Conservation (phyloP, 1,140 invertebrate genomes). For the Diorhabda elongata region DNA sequence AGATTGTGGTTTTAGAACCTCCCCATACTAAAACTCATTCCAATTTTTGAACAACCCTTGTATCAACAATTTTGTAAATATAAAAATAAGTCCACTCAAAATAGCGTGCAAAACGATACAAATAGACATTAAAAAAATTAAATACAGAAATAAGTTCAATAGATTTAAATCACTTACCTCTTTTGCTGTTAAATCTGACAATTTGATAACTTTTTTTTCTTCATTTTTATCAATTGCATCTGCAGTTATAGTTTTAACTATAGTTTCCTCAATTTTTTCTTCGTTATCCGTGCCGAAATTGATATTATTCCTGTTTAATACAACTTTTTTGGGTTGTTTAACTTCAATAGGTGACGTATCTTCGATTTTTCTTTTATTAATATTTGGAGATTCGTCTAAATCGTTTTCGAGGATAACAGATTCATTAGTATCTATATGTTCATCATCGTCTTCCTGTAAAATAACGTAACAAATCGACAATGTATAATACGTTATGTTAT, state of each 20-base stretch:
- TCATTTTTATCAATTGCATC: slow-evolving; percentile 21
- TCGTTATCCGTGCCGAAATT: slow-evolving; percentile 29
- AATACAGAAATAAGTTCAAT: too few relatives aligned
- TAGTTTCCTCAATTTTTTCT: slow-evolving; percentile 39
- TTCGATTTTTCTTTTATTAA: slow-evolving; percentile 26
- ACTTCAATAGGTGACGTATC: slow-evolving; percentile 36
- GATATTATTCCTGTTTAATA: slow-evolving; percentile 58
- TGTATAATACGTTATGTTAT: too few relatives aligned
- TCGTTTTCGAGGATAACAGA: slow-evolving; percentile 38
- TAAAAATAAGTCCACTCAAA: too few relatives aligned
- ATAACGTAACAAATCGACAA: not conserved
- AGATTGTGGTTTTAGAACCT: too few relatives aligned
- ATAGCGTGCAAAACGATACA: too few relatives aligned
- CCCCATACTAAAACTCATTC: too few relatives aligned
- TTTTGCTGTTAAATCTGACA: slow-evolving; percentile 59
- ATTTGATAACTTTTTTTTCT: slow-evolving; percentile 56
- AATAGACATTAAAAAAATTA: too few relatives aligned
- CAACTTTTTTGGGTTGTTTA: slow-evolving; percentile 54
- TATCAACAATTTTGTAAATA: too few relatives aligned
- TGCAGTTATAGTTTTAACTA: slow-evolving; percentile 40
- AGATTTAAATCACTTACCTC: slow-evolving; percentile 48
- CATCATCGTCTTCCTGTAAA: slow-evolving; percentile 44
- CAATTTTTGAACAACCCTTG: too few relatives aligned
- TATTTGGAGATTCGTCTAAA: slow-evolving; percentile 47
- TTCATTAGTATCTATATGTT: slow-evolving; percentile 40